Conservation (phyloP, 2,113 vertebrate species). For the Psittacara wagleri region DNA sequence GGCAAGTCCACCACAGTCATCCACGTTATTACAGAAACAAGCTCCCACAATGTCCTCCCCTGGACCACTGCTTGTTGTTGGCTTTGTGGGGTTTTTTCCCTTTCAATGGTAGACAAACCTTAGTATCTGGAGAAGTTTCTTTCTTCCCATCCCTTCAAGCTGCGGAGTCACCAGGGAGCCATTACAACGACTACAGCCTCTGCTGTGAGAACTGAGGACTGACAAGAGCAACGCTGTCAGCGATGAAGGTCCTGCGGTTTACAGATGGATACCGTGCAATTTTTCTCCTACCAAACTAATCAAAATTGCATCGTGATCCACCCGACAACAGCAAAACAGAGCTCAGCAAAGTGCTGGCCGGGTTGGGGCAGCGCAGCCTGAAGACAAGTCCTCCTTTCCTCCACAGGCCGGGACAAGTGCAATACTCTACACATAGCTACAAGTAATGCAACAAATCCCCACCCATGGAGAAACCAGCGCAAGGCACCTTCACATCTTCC, state of each 20-base stretch:
- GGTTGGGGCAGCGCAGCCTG: background rate
- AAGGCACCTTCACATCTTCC: background rate
- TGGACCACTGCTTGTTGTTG: background rate
- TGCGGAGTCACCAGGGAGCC: background rate
- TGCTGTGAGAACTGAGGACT: background rate
- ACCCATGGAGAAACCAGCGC: slow-evolving; percentile 77
- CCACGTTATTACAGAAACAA: background rate
- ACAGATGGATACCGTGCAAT: slow-evolving; percentile 99
- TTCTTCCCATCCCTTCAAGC: background rate
- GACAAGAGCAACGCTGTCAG: background rate
- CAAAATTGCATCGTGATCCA: slow-evolving; percentile 97
- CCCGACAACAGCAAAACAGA: slow-evolving; percentile 92
- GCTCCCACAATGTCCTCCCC: background rate
- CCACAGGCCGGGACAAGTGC: slow-evolving; percentile 89
- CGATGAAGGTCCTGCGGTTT: slow-evolving; percentile 86
- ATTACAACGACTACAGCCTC: background rate
- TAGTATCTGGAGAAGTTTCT: background rate
- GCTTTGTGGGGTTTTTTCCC: background rate
- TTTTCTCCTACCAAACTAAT: slow-evolving; percentile 80
- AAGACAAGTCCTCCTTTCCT: slow-evolving; percentile 75
- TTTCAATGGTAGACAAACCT: background rate
- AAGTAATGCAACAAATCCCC: slow-evolving; percentile 87
- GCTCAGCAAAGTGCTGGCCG: background rate
- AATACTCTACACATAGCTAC: slow-evolving; percentile 79
- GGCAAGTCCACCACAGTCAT: background rate